A percentile compares a stretch with the other conserved stretches of the same genome.
Evolutionary conservation across 2,113 vertebrate genomes (phyloP).

Genomic region (Hirundichthys speculiger): DNA sequence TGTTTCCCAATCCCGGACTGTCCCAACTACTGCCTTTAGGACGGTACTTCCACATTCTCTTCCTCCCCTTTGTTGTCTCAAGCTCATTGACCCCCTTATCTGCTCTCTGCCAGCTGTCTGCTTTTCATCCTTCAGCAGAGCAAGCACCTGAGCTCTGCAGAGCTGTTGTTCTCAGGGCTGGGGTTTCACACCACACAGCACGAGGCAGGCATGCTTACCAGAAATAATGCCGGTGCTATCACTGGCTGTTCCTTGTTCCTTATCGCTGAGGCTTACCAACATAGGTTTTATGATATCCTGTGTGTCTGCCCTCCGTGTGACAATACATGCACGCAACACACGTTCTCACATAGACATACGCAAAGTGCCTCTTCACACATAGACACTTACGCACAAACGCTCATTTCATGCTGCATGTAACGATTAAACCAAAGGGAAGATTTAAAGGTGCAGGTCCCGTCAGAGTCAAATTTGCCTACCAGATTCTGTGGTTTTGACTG

Average conservation of each 20-base stretch:
- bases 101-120: conserved; percentile 33
- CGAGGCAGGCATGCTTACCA: conserved; percentile 67
- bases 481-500: conserved; percentile 61
- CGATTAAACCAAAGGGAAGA: conserved; percentile 58
- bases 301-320: conserved; percentile 60
- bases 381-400: conserved; percentile 30
- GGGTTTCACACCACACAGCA: conserved; percentile 68
- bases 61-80: conserved; percentile 24
- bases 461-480: conserved; percentile 66
- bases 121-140: conserved; percentile 48
- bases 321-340: conserved; percentile 42
- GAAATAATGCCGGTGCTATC: conserved; percentile 64
- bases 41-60: conserved; percentile 58
- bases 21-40: conserved; percentile 41
- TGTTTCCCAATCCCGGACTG: conserved; percentile 60
- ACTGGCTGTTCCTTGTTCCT: conserved; percentile 63
- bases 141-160: conserved; percentile 54
- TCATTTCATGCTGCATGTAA: conserved; percentile 24
- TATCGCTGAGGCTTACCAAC: conserved; percentile 55
- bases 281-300: conserved; percentile 71
- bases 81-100: conserved; percentile 1
- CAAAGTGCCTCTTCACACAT: conserved; percentile 22
- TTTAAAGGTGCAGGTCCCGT: conserved; percentile 54
- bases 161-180: conserved; percentile 52
- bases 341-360: conserved; percentile 17